Evolutionary conservation across 2,888 invertebrate genomes (phyloP), one percentile per base, ranked within the genome.

Genomic region (Eupithecia dodoneata): DNA sequence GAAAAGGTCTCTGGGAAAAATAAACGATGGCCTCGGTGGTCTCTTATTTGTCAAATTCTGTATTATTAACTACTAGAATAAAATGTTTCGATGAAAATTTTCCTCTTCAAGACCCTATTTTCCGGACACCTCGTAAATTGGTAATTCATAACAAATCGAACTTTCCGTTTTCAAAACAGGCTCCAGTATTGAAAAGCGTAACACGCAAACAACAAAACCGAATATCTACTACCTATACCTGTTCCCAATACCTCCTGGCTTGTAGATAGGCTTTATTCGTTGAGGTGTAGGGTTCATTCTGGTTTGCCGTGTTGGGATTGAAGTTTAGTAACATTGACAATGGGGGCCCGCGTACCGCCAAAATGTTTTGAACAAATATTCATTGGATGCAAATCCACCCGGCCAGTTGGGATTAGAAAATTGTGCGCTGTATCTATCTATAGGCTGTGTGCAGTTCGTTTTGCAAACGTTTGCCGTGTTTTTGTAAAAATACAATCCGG

Each of bases 291-390:
- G 82, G 88, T 85, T 77, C 66, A 81, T 80, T 89, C 71, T 84
- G 30, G 49, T 79, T 67, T 63, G 72, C 18, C 71, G 52, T 76
- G 79, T 81, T 78, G 76, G 77, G 74, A 79, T 85, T 82, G 84
- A 84, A 75, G 87, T 83, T 83, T 80, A 80, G 84, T 80, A 86
- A 86, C 85, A 85, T 87, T 87, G 88, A 87, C 89, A 90, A 90
- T 89, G 85, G 87, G 74, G 82, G 86, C 86, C 83, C 87, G 87
- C 85, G 84, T 85, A 87, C 86, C 85, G 84, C 89, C 90, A 89
- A 91, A 92, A 92, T 91, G 92, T 92, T 92, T 92, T 90, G 90
- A 87, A 87, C 92, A 92, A 92, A 92, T 92, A 92, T 92, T 92
- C 92, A 92, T 91, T 89, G 91, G 89, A 92, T 92, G 92, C 92